A percentile compares a stretch with the other conserved stretches of the same genome.
Conservation (phyloP, 2,888 invertebrate genomes). For the Frankliniella fusca region DNA sequence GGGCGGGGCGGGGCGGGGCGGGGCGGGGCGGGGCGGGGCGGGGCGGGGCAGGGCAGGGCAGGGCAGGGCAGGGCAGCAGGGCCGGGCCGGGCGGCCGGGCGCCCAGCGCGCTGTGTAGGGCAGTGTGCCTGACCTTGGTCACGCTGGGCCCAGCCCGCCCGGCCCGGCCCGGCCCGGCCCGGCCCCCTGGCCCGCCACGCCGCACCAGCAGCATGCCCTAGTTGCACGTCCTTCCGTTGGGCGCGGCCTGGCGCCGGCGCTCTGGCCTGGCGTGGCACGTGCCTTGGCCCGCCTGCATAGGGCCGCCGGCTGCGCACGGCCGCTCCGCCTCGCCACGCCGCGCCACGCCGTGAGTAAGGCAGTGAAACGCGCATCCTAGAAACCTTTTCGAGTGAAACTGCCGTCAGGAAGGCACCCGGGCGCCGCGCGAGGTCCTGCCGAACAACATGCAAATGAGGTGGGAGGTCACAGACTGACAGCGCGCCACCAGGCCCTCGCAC, state of each 20-base stretch:
- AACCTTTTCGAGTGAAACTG: conserved; percentile 16
- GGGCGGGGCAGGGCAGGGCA: too few species aligned
- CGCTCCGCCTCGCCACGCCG: neutral
- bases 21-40: too few species aligned
- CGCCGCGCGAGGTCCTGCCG: neutral
- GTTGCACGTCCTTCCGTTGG: conserved; percentile 23
- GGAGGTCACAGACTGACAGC: too few species aligned
- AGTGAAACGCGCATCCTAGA: conserved; percentile 17
- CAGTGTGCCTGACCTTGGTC: conserved; percentile 11
- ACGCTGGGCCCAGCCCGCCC: neutral
- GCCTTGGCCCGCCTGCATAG: conserved; percentile 5
- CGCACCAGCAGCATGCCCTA: neutral
- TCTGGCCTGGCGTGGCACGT: neutral
- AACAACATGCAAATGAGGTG: too few species aligned
- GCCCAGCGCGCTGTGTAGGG: neutral
- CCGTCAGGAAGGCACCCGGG: neutral
- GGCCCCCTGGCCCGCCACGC: neutral
- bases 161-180: too few species aligned
- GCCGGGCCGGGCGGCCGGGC: neutral
- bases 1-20: too few species aligned
- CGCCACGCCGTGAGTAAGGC: neutral
- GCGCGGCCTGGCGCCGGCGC: neutral
- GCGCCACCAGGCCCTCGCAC: too few species aligned
- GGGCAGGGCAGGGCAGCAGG: neutral
- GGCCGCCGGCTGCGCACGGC: neutral